Conservation (phyloP, 2,113 vertebrate genomes). For the Brachionichthys hirsutus region DNA sequence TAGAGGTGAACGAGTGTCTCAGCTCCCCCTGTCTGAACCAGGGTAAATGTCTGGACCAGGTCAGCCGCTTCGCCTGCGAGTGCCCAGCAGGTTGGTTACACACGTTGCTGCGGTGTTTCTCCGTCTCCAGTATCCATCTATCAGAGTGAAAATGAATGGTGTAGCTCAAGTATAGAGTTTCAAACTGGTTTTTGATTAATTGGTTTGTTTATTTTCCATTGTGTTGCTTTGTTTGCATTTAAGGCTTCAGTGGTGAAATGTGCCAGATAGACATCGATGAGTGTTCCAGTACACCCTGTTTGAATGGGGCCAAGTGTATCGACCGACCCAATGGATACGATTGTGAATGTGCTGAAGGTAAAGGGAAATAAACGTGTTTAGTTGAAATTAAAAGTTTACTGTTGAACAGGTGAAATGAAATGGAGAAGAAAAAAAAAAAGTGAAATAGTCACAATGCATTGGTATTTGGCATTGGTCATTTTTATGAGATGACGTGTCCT, state of each 20-base stretch:
- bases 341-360: constrained; percentile 94
- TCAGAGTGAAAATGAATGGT: not conserved
- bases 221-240: constrained; percentile 4
- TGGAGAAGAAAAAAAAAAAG: not conserved
- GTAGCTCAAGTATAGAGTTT: not conserved
- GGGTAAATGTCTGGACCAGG: constrained; percentile 83
- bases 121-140: not conserved
- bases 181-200: not conserved
- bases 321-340: constrained; percentile 93
- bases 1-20: constrained; percentile 83
- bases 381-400: not conserved
- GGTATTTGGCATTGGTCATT: not conserved
- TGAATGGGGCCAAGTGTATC: constrained; percentile 92
- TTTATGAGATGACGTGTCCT: constrained; percentile 5
- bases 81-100: constrained; percentile 85
- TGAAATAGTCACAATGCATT: too few relatives aligned
- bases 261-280: constrained; percentile 95
- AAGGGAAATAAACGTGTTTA: not conserved
- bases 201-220: not conserved
- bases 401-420: not conserved
- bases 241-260: constrained; percentile 91
- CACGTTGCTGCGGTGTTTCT: not conserved
- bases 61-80: constrained; percentile 84
- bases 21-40: constrained; percentile 88
- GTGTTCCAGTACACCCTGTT: constrained; percentile 92